Evolutionary conservation across 2,888 invertebrate genomes (phyloP).

Genomic region (Agrenia bidenticulata): DNA sequence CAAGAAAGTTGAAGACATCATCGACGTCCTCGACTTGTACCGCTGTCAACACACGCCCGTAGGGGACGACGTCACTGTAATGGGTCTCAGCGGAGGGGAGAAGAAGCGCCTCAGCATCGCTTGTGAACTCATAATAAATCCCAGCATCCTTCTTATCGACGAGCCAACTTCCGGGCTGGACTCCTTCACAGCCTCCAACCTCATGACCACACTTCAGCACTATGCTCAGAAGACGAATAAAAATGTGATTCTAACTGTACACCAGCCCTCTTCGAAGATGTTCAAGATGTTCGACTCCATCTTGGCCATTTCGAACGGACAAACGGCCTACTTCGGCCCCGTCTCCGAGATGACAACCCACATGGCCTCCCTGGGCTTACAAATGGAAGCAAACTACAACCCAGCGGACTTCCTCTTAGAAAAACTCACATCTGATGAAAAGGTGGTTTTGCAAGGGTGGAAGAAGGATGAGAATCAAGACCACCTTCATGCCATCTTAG

Average conservation of each 20-base stretch:
- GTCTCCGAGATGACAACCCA: constrained; percentile 69
- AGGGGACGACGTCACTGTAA: constrained; percentile 67
- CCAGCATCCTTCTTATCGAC: constrained; percentile 62
- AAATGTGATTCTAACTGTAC: constrained; percentile 75
- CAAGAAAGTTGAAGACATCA: constrained; percentile 73
- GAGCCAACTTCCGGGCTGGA: constrained; percentile 80
- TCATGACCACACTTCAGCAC: constrained; percentile 70
- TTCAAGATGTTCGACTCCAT: constrained; percentile 78
- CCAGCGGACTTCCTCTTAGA: constrained; percentile 73
- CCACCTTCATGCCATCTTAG: background rate
- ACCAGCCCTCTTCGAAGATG: constrained; percentile 80
- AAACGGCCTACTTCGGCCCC: constrained; percentile 73
- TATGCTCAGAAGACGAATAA: constrained; percentile 74
- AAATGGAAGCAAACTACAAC: constrained; percentile 74
- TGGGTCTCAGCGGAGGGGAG: constrained; percentile 79
- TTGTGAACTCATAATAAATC: constrained; percentile 77
- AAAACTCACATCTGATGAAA: constrained; percentile 39
- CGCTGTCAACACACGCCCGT: constrained; percentile 75
- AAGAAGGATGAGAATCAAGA: constrained; percentile 23
- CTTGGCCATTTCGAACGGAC: constrained; percentile 67
- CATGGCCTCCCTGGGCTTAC: constrained; percentile 69
- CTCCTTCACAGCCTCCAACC: constrained; percentile 71
- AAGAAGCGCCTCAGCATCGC: constrained; percentile 80
- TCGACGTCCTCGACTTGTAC: constrained; percentile 70
- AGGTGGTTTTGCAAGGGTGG: constrained; percentile 22